Percentiles rank a stretch among this genome's conserved stretches.
These are phyloP conservation scores for Cynopterus brachyotis DNA, from an alignment of 2,113 vertebrate species.

Conservation along the genomic window DNA sequence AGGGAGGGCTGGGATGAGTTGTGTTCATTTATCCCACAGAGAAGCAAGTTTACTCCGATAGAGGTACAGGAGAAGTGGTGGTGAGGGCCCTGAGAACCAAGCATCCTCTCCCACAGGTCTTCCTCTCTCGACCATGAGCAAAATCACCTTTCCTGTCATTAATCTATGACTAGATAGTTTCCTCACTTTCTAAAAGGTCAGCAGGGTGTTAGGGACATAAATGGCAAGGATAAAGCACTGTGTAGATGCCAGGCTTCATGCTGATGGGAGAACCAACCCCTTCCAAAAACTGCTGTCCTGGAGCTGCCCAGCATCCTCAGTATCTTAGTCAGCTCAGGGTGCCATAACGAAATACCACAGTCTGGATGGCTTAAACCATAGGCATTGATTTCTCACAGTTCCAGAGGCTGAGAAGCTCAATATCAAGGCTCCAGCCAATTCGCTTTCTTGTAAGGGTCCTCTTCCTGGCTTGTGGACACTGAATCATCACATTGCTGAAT, in stretches of 20 bases:
- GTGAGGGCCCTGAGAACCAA: not conserved
- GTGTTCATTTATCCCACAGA: not conserved
- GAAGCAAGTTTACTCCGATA: not conserved
- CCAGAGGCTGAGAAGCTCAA: not conserved
- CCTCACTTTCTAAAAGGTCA: not conserved
- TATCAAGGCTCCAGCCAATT: not conserved
- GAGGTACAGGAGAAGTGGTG: too few relatives aligned
- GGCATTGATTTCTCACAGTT: not conserved
- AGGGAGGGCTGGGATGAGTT: too few relatives aligned
- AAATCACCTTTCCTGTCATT: not conserved
- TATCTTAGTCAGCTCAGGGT: too few relatives aligned
- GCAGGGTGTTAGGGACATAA: not conserved
- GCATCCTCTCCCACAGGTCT: not conserved
- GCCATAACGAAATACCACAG: not conserved
- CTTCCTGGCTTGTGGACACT: not conserved
- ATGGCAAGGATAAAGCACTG: not conserved
- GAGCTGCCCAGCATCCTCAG: not conserved
- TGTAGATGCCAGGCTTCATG: not conserved
- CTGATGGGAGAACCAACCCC: not conserved
- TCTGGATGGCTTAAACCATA: not conserved
- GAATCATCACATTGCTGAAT: not conserved
- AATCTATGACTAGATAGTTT: not conserved
- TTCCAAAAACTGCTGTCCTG: not conserved
- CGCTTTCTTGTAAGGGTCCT: too few relatives aligned
- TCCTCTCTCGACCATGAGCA: not conserved